Evolutionary conservation across 2,888 invertebrate genomes (phyloP).

Genomic region (Brassicogethes aeneus): DNA sequence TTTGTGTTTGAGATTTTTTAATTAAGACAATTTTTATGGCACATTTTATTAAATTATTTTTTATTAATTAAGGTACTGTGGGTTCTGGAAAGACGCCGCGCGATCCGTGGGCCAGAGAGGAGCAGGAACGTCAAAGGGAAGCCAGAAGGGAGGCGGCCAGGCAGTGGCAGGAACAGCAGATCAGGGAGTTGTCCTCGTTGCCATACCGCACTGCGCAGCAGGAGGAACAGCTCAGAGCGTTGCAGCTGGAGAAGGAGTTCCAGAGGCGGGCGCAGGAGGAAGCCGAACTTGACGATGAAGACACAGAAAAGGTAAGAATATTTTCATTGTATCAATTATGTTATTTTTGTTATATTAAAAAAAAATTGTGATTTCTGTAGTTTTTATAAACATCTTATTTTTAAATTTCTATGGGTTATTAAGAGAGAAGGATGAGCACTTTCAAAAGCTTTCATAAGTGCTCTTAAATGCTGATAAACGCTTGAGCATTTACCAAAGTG

Average conservation of each 20-base stretch:
- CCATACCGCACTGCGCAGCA: conserved; percentile 67
- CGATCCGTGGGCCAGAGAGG: conserved; percentile 92
- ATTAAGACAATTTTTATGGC: too few relatives aligned
- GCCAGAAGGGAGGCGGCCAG: conserved; percentile 65
- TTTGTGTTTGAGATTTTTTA: too few relatives aligned
- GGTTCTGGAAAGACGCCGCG: conserved; percentile 36
- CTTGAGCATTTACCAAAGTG: too few relatives aligned
- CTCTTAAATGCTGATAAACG: too few relatives aligned
- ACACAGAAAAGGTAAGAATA: conserved; percentile 49
- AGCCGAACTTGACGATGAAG: conserved; percentile 60
- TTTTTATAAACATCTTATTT: background rate
- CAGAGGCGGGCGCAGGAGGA: conserved; percentile 81
- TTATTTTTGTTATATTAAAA: too few relatives aligned
- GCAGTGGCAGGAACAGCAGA: conserved; percentile 79
- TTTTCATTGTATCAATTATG: too few relatives aligned
- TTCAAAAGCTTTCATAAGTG: too few relatives aligned
- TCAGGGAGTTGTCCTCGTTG: conserved; percentile 64
- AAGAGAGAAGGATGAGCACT: too few relatives aligned
- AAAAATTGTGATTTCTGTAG: background rate
- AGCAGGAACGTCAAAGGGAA: conserved; percentile 70
- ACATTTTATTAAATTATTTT: too few relatives aligned
- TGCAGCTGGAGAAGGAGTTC: conserved; percentile 89
- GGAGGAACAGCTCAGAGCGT: conserved; percentile 79
- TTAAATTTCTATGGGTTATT: too few relatives aligned
- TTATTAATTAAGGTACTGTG: too few relatives aligned